phyloP scores from a whole-genome alignment of 2,888 invertebrate genomes.

The Amiota communis region DNA sequence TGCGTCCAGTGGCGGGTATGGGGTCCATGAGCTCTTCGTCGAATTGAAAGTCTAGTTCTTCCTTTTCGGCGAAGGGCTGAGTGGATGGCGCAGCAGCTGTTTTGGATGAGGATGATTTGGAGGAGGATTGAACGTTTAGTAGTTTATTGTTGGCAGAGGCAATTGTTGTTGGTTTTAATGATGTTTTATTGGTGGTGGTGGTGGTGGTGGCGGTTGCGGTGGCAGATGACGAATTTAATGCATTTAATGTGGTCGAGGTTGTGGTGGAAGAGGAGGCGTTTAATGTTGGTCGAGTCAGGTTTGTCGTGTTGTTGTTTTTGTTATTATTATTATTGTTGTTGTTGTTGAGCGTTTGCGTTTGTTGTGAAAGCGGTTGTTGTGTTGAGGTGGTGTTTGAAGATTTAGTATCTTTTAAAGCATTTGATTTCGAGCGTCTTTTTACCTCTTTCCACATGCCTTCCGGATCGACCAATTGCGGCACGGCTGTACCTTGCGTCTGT shows the following conservation, averaged over 20 bases:
- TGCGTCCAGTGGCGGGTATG: constrained; percentile 80
- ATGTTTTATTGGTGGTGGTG: constrained; percentile 50
- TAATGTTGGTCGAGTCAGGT: constrained; percentile 47
- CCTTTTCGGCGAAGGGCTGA: constrained; percentile 76
- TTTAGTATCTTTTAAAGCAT: constrained; percentile 74
- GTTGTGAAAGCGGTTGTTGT: constrained; percentile 62
- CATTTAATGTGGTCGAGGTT: constrained; percentile 39
- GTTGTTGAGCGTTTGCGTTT: constrained; percentile 58
- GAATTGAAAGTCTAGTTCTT: constrained; percentile 96
- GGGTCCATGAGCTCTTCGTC: constrained; percentile 93
- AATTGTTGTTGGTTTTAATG: not conserved
- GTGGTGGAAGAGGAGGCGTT: constrained; percentile 33
- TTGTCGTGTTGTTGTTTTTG: constrained; percentile 35
- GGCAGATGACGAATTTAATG: constrained; percentile 52
- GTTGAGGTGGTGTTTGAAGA: constrained; percentile 56
- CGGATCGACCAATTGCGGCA: constrained; percentile 55
- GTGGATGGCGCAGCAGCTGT: constrained; percentile 65
- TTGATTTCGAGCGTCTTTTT: constrained; percentile 76
- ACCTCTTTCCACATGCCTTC: constrained; percentile 75
- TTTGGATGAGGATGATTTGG: constrained; percentile 65
- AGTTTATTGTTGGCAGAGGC: constrained; percentile 42
- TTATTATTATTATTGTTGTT: constrained; percentile 54
- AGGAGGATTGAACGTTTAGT: constrained; percentile 54
- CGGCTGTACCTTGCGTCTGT: constrained; percentile 11
- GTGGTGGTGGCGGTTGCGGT: constrained; percentile 40